These are phyloP conservation scores for Mandrillus leucophaeus DNA, from an alignment of 2,113 vertebrate genomes.

Conservation along the genomic window DNA sequence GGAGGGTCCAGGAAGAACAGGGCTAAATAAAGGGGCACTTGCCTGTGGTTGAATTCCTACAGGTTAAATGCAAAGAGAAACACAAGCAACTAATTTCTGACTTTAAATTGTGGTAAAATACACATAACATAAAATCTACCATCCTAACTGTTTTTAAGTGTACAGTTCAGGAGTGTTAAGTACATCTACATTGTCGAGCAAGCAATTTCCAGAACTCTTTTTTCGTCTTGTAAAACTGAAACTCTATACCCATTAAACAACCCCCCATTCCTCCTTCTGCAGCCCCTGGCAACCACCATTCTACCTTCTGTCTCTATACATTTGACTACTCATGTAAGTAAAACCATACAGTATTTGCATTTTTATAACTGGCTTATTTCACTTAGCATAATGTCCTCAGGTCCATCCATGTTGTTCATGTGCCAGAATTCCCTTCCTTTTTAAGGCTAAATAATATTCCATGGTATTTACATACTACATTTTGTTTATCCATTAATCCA, in stretches of 20 bases:
- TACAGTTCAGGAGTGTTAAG: background rate
- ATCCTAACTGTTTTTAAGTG: background rate
- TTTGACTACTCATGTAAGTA: background rate
- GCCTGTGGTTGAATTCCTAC: background rate
- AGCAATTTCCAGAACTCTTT: background rate
- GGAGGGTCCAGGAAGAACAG: background rate
- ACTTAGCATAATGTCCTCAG: background rate
- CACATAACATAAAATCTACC: background rate
- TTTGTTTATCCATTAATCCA: background rate
- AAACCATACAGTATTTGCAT: background rate
- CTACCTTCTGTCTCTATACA: background rate
- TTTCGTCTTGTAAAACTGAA: slow-evolving; percentile 10
- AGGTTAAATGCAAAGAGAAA: slow-evolving; percentile 19
- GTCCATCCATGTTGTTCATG: background rate
- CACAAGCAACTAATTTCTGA: background rate
- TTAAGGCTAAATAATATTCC: background rate
- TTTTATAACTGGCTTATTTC: background rate
- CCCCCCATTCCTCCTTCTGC: background rate
- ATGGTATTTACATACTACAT: background rate
- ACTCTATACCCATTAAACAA: background rate
- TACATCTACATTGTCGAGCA: background rate
- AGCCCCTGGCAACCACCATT: background rate
- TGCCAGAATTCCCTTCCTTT: background rate
- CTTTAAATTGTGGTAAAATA: background rate
- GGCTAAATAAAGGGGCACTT: background rate